Base-by-base conservation (phyloP, 2,888 invertebrate species). In the Latrodectus elegans region DNA sequence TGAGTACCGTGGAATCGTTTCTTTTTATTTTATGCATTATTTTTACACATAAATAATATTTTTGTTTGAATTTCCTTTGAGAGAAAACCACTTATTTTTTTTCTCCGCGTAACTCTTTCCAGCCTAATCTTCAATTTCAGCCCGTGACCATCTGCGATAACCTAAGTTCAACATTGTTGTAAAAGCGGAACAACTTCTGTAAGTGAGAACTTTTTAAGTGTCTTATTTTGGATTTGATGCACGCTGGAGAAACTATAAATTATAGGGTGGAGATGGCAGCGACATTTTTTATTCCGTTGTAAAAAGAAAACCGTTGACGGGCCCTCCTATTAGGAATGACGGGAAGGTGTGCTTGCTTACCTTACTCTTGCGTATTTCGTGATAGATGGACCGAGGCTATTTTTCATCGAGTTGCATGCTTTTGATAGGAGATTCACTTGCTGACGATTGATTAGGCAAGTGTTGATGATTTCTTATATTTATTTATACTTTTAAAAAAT, bases 181-280 rank as follows among this genome's bases (percentile, higher is more conserved):
- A 64, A 17, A 64, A 38, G 38, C 38, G 38, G 38, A 38, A 38
- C 38, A 38, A 38, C 38, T 38, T 38, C 38, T 38, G 64, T 64
- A 64, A n/a, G n/a, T 12, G 64, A 64, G 64, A 64, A 64, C n/a
- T 11, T 68, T 60, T 73, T 75, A 83, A 76, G 70, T 83, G 83
- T 71, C 71, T 71, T 26, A 38, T 77, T 67, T 71, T 60, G 55
- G 70, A 67, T 84, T 76, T 84, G 84, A 84, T 84, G 65, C 72
- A 84, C 73, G 78, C 78, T 73, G 84, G 78, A 77, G 72, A 71
- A 77, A 78, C 84, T 78, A 84, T 84, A 84, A 84, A 84, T 84
- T 84, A 78, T 67, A 84, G 84, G 84, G 84, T 84, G 84, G 84
- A 84, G 76, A 77, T 64, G 80, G 64, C 72, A 52, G 74, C 81